Conservation (phyloP, 2,797 vertebrate species). For the Hozukius guyotensis region DNA sequence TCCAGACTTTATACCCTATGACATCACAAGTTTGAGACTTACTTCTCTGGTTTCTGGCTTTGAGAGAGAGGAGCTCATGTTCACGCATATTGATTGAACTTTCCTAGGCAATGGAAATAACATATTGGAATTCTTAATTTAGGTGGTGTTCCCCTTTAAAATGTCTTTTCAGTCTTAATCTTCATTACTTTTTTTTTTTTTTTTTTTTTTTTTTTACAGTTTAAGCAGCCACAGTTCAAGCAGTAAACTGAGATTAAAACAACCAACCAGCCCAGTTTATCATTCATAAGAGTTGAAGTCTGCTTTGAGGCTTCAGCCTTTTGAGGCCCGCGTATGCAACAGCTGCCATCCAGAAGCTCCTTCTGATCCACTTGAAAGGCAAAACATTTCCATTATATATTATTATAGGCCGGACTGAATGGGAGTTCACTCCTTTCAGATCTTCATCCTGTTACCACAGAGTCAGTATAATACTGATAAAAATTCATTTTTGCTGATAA, state of each 20-base stretch:
- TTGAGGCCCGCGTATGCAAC: constrained; percentile 51
- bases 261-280: constrained; percentile 13
- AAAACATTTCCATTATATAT: constrained; percentile 55
- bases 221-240: constrained; percentile 40
- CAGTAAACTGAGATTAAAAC: constrained; percentile 34
- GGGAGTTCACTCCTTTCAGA: constrained; percentile 66
- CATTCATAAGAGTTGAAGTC: constrained; percentile 10
- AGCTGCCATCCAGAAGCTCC: constrained; percentile 69
- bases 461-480: constrained; percentile 89
- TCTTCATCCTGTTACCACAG: constrained; percentile 84
- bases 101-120: too few species aligned
- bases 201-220: neutral
- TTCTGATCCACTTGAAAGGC: constrained; percentile 59
- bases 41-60: too few species aligned
- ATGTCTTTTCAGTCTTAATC: constrained; percentile 13
- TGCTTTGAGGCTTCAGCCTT: constrained; percentile 28
- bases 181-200: neutral
- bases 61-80: too few species aligned
- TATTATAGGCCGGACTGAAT: constrained; percentile 60
- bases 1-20: too few species aligned
- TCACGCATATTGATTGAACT: too few species aligned
- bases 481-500: constrained; percentile 80
- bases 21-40: too few species aligned
- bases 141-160: neutral
- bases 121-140: too few species aligned